Conservation (phyloP, 1,140 invertebrate species). For the Zaprionus ghesquierei region DNA sequence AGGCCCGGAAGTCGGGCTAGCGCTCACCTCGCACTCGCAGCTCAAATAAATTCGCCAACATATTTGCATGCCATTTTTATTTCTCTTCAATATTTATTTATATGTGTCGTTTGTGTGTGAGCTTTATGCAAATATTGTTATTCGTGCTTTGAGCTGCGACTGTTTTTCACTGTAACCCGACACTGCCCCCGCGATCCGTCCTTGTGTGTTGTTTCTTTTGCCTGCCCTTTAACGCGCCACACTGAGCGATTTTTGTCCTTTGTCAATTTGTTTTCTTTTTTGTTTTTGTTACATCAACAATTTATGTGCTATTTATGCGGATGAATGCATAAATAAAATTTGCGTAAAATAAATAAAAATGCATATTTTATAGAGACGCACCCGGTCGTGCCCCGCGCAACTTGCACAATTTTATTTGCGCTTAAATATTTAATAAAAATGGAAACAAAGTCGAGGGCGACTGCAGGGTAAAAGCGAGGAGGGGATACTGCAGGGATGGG, state of each 20-base stretch:
- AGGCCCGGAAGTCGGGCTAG: neutral
- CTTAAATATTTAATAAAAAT: slow-evolving; percentile 10
- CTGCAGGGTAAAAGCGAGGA: neutral
- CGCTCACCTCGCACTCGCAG: slow-evolving; percentile 1
- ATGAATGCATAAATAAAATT: slow-evolving; percentile 74
- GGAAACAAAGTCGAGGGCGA: neutral
- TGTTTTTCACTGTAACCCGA: slow-evolving; percentile 34
- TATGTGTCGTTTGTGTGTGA: slow-evolving; percentile 20
- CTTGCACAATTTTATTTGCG: slow-evolving; percentile 26
- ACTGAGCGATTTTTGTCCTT: slow-evolving; percentile 24
- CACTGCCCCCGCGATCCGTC: neutral
- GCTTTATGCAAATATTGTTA: slow-evolving; percentile 69
- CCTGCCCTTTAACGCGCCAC: slow-evolving; percentile 40
- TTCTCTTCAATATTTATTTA: slow-evolving; percentile 62
- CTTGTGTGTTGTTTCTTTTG: neutral
- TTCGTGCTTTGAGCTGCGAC: slow-evolving; percentile 44
- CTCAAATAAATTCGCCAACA: slow-evolving; percentile 30
- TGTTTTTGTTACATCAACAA: slow-evolving; percentile 37
- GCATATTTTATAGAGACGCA: slow-evolving; percentile 56
- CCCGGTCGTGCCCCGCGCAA: neutral
- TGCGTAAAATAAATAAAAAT: slow-evolving; percentile 69
- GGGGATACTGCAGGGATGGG: neutral
- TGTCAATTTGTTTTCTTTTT: slow-evolving; percentile 24
- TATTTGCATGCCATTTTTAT: slow-evolving; percentile 64
- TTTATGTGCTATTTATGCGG: slow-evolving; percentile 61